Base-by-base conservation (phyloP, 2,113 vertebrate species). In the Elachura formosa region DNA sequence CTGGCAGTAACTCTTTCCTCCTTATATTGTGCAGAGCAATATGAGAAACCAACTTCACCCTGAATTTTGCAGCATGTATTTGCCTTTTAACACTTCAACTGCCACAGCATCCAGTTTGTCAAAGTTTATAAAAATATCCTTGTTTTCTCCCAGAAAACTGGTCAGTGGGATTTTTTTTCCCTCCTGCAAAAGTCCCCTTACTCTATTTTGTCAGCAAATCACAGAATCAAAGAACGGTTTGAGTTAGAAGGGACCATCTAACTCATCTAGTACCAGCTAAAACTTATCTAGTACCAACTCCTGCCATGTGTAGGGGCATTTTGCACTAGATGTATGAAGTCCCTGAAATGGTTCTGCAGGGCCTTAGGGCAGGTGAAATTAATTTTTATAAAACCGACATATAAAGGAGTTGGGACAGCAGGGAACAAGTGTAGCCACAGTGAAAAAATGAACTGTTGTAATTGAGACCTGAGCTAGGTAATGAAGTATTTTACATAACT, bases 321-420 rank as follows among this genome's bases (percentile, higher is more conserved):
- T 71, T 71, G 14, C 14, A 15, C 25, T 28, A 29, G 54, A 73
- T 40, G 4, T 40, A 12, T 48, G 68, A 89, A 54, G 77, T 31
- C 34, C 6, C 26, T 52, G 38, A 14, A 20, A 14, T 22, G 22
- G 11, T 55, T 69, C 63, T 79, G 29, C 71, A 55, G 22, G 52
- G 43, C 26, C 33, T 84, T n/a, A 46, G 33, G 38, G 51, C 33
- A 67, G 16, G 24, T 51, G 38, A 56, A 74, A 29, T 69, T 56
- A 1, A 21, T 38, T 55, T 74, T 84, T 49, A 31, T 71, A 40
- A 82, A 86, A 26, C 4, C 0, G 0, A 10, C 21, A 9, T 33
- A 18, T 8, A 17, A 29, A 72, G 55, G 38, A 1, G 0, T 48
- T 41, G 51, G 36, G 43, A 46, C 25, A 54, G 69, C 46, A 48